A percentile compares a stretch with the other conserved stretches of the same genome.
These are phyloP conservation scores for Luscinia megarhynchos DNA, from an alignment of 2,797 vertebrate genomes.

Conservation along the genomic window DNA sequence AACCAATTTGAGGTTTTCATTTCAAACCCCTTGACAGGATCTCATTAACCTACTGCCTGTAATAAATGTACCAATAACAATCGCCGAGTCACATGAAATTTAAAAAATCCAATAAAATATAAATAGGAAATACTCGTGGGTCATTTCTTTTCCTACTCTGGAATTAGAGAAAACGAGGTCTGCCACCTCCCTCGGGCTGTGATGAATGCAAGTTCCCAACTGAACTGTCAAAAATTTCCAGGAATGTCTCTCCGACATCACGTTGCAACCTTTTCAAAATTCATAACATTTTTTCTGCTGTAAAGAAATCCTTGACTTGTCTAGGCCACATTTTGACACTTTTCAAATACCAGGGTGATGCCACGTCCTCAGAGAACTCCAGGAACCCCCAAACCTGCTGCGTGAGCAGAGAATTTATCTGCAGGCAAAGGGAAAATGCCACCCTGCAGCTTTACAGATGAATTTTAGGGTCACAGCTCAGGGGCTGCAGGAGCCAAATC, in stretches of 20 bases:
- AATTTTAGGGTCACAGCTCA: fast-evolving
- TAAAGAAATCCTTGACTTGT: neutral
- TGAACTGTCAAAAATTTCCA: neutral
- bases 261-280: neutral
- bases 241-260: neutral
- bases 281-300: neutral
- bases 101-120: constrained; percentile 22
- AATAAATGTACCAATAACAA: constrained; percentile 43
- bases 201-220: neutral
- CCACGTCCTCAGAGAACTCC: neutral
- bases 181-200: neutral
- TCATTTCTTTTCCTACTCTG: constrained; percentile 15
- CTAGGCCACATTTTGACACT: neutral
- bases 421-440: neutral
- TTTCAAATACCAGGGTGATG: neutral
- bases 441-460: neutral
- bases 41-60: constrained; percentile 34
- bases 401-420: neutral
- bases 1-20: neutral
- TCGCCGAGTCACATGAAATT: neutral
- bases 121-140: neutral
- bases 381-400: neutral
- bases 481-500: neutral
- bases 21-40: constrained; percentile 16
- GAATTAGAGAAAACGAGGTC: constrained; percentile 24